These are phyloP conservation scores for Chrysolina americana DNA, from an alignment of 2,888 invertebrate genomes.

Conservation along the genomic window DNA sequence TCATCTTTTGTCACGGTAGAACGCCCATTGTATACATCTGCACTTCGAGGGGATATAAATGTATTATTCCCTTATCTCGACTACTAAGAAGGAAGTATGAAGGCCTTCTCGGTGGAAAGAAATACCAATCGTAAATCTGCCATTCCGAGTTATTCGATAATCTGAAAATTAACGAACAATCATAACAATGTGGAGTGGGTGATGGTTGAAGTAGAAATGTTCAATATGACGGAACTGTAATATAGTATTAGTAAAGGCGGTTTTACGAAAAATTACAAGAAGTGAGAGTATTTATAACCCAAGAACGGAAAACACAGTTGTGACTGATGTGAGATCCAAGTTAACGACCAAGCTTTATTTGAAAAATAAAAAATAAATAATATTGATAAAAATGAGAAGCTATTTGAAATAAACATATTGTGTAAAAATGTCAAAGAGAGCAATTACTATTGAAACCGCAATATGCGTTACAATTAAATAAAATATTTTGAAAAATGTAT, in stretches of 20 bases:
- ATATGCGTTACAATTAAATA: too few species aligned
- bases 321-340: too few species aligned
- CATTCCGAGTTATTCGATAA: neutral
- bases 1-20: constrained; percentile 52
- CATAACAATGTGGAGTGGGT: constrained; percentile 5
- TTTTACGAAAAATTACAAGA: too few species aligned
- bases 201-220: neutral
- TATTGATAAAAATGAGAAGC: too few species aligned
- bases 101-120: neutral
- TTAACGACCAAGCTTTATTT: too few species aligned
- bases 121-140: constrained; percentile 19
- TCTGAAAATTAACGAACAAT: constrained; percentile 18
- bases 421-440: too few species aligned
- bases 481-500: too few species aligned
- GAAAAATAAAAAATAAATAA: too few species aligned
- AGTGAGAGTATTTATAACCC: too few species aligned
- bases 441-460: too few species aligned
- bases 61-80: constrained; percentile 32
- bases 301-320: too few species aligned
- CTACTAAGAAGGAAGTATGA: constrained; percentile 21
- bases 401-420: too few species aligned
- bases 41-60: constrained; percentile 33
- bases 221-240: neutral
- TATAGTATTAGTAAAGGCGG: neutral
- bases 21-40: constrained; percentile 45